A percentile compares a stretch with the other conserved stretches of the same genome.
These are phyloP conservation scores for Psittacula echo DNA, from an alignment of 2,797 vertebrate genomes.

Conservation along the genomic window DNA sequence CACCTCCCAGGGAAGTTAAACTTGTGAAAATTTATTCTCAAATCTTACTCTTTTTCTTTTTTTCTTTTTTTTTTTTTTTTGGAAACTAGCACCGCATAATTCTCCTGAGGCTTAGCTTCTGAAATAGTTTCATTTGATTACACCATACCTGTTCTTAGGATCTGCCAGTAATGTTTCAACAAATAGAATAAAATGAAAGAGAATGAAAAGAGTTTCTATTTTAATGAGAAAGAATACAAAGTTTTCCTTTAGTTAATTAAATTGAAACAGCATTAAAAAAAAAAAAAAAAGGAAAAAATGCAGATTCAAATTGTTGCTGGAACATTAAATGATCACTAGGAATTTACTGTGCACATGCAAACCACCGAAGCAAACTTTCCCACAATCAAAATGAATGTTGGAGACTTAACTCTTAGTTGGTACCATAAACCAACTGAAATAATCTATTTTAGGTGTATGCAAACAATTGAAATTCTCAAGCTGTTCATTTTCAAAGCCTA, in stretches of 20 bases:
- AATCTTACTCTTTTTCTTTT: not conserved
- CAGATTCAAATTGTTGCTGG: not conserved
- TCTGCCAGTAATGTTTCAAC: not conserved
- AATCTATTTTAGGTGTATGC: not conserved
- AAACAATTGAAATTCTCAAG: not conserved
- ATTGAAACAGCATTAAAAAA: not conserved
- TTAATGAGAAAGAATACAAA: not conserved
- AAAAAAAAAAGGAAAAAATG: not conserved
- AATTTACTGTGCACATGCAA: not conserved
- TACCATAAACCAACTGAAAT: not conserved
- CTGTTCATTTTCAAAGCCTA: not conserved
- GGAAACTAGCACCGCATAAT: not conserved
- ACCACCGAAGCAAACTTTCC: not conserved
- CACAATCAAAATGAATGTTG: not conserved
- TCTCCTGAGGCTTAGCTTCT: not conserved
- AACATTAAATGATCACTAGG: not conserved
- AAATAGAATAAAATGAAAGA: not conserved
- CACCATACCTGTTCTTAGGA: not conserved
- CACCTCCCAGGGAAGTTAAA: not conserved
- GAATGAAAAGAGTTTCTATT: not conserved
- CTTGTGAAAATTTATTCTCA: not conserved
- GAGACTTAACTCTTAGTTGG: not conserved
- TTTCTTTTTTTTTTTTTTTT: not conserved
- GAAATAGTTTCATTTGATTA: not conserved
- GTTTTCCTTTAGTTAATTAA: not conserved